Evolutionary conservation across 1,140 invertebrate species (phyloP).

Genomic region (Zaprionus tsacasi): DNA sequence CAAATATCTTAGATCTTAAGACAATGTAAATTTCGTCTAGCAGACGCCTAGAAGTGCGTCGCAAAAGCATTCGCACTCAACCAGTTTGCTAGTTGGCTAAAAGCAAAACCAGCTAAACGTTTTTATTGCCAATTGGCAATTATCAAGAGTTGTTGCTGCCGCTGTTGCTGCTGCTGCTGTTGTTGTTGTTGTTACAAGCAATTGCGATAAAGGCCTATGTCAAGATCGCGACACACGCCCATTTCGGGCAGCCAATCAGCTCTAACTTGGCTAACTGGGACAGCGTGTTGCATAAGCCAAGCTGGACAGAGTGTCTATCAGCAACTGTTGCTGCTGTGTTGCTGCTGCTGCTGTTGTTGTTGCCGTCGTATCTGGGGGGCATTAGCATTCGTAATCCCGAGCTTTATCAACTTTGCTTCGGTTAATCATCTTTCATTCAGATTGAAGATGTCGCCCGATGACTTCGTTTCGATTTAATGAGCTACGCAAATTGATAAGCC

Average conservation of each 20-base stretch:
- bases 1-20: neutral
- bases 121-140: slow-evolving; percentile 23
- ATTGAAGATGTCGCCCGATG: slow-evolving; percentile 48
- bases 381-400: slow-evolving; percentile 33
- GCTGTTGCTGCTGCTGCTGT: neutral
- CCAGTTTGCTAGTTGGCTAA: slow-evolving; percentile 21
- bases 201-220: slow-evolving; percentile 46
- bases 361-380: slow-evolving; percentile 19
- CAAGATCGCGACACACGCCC: slow-evolving; percentile 64
- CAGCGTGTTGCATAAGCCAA: slow-evolving; percentile 39
- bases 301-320: neutral
- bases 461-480: slow-evolving; percentile 36
- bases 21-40: neutral
- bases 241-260: slow-evolving; percentile 48
- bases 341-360: neutral
- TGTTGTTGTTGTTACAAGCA: neutral
- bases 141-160: neutral
- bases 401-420: slow-evolving; percentile 12
- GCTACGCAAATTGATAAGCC: slow-evolving; percentile 61
- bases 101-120: slow-evolving; percentile 4
- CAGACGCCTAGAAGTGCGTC: neutral
- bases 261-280: slow-evolving; percentile 29
- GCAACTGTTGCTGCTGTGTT: neutral
- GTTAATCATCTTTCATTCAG: slow-evolving; percentile 44
- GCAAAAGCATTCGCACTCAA: neutral